phyloP scores from a whole-genome alignment of 2,797 vertebrate species.

The Chrysocyon brachyurus region DNA sequence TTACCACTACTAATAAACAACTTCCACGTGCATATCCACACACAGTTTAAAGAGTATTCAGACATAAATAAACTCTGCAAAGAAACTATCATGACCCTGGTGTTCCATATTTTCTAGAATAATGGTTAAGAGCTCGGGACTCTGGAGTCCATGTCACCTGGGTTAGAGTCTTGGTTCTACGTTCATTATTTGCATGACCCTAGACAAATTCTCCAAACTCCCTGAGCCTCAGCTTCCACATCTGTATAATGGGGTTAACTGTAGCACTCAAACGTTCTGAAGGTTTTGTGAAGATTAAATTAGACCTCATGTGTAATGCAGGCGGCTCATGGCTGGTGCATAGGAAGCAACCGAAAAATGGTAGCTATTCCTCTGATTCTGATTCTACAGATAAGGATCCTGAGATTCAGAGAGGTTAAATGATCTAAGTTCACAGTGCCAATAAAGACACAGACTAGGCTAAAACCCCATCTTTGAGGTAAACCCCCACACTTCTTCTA shows the following conservation, averaged over 20 bases:
- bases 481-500: not conserved
- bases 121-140: not conserved
- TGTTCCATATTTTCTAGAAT: not conserved
- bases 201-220: not conserved
- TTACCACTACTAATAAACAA: not conserved
- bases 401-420: not conserved
- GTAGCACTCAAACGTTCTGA: not conserved
- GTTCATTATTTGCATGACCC: not conserved
- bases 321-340: not conserved
- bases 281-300: not conserved
- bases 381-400: not conserved
- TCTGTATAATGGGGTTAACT: not conserved
- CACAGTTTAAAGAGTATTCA: not conserved
- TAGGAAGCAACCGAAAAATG: not conserved
- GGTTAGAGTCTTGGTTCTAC: not conserved
- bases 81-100: not conserved
- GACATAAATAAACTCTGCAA: not conserved
- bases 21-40: not conserved
- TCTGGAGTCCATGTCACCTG: not conserved
- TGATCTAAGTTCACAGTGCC: not conserved
- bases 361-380: not conserved
- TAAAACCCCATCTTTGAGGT: not conserved
- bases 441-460: not conserved
- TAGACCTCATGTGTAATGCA: not conserved
- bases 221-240: not conserved